phyloP scores from a whole-genome alignment of 2,113 vertebrate genomes.

The Gracilinanus agilis region DNA sequence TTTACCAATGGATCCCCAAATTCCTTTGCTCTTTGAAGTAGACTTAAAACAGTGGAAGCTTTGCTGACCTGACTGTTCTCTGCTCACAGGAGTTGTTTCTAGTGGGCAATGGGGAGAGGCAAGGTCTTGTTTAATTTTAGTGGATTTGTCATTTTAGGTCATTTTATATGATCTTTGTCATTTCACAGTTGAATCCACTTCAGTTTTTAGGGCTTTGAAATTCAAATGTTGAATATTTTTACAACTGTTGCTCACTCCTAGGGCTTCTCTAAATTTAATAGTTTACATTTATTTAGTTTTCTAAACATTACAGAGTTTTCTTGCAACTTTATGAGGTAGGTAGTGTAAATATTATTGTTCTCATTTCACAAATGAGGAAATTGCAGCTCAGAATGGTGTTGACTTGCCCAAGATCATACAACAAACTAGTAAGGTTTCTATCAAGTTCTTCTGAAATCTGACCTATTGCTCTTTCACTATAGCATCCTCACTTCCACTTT shows the following conservation, averaged over 20 bases:
- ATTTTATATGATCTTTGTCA: slow-evolving; percentile 50
- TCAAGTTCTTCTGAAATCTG: background rate
- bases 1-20: slow-evolving; percentile 80
- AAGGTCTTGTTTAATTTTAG: slow-evolving; percentile 56
- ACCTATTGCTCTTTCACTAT: background rate
- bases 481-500: background rate
- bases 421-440: background rate
- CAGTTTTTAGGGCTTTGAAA: slow-evolving; percentile 60
- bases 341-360: background rate
- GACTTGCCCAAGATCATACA: background rate
- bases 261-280: background rate
- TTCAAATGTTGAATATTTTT: slow-evolving; percentile 31
- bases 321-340: background rate
- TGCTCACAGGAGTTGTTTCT: slow-evolving; percentile 61
- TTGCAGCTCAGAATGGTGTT: background rate
- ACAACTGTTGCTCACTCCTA: slow-evolving; percentile 20
- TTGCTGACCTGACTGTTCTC: slow-evolving; percentile 63
- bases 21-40: slow-evolving; percentile 81
- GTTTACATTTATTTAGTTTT: background rate
- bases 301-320: background rate
- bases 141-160: slow-evolving; percentile 64
- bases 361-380: background rate
- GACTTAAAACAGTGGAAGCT: slow-evolving; percentile 77
- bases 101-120: slow-evolving; percentile 20
- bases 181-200: slow-evolving; percentile 67